Base-by-base conservation (phyloP, 2,888 invertebrate genomes). In the Sipha maydis region DNA sequence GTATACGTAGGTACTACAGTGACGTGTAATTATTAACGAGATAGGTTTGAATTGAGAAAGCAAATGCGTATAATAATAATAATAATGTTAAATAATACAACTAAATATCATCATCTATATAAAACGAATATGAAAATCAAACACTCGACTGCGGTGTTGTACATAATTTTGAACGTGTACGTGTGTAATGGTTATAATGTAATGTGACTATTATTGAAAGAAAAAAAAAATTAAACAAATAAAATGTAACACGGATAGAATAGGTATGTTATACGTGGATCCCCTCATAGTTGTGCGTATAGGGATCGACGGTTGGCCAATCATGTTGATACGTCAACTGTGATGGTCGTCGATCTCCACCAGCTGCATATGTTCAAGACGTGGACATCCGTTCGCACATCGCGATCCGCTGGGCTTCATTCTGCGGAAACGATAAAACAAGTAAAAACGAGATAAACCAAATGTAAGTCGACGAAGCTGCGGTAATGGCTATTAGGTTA, bases 371-470 rank as follows among this genome's bases (percentile, higher is more conserved):
- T 19, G 48, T 85, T 85, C 85, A 90, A 85, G 85, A 85, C 82
- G 89, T 61, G 17, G 88, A 88, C 88, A 88, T 88, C 11, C 80
- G 79, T 82, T 88, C 88, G 38, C 88, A 88, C 88, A 88, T 88
- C 11, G 88, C 88, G 73, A 88, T 88, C 80, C 88, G 80, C 41
- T 88, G 88, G 5, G 88, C 88, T 82, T 88, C 88, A 2, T 88
- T 88, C 88, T 88, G 31, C 8, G 25, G 14, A 88, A 80, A 86
- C 31, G 41, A 31, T 0, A 48, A 71, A 25, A 28, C 28, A 28
- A 83, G 41, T 31, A 31, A 17, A 31, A 28, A 0, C 19, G 61
- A 7, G 4, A 41, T 41, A 41, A 41, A 41, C 8, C 41, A 8
- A 41, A 1, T 1, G 11, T 41, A 8, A 41, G 54, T 54, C 17